Evolutionary conservation across 2,797 vertebrate genomes (phyloP), one percentile per base, ranked within the genome.

Genomic region (Pachyuromys duprasi): DNA sequence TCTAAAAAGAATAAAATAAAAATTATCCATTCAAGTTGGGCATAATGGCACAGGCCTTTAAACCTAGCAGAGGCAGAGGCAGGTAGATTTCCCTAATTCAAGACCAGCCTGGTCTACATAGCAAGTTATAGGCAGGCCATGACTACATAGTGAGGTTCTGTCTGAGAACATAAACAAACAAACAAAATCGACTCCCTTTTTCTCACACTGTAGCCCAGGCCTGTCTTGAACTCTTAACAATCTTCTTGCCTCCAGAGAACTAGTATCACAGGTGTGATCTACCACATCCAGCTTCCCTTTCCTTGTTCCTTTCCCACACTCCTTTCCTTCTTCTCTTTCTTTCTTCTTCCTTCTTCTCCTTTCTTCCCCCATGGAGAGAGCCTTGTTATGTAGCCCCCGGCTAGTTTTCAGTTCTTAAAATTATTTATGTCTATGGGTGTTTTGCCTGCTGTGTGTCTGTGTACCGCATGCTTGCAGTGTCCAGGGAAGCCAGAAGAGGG

Each of bases 1-100:
- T 84, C 33, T 83, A 94, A 92, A 75, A 45, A 67, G 17, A 24
- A 39, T 90, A 88, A 42, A 83, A 86, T n/a, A 91, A 88, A 42
- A 83, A 86, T n/a, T 74, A 80, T 33, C 42, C 20, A 72, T 39
- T 72, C 7, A 53, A 76, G 45, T 14, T 53, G 45, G 42, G 45
- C 42, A 76, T 33, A 45, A 33, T 76, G 28, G 75, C 28, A 76
- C 42, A 76, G 42, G 42, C 28, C 45, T 76, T 28, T 76, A 31
- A 18, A 53, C 75, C 28, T 76, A 49, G 28, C 45, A 33, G 31
- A 76, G 75, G 15, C 26, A 53, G 75, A 18, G 75, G 28, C 45
- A 53, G 75, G 31, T 76, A 28, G 28, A 45, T 45, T 45, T 76
- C 39, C 49, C 74, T 76, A 76, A 28, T 45, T 76, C 42, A 76